phyloP scores from a whole-genome alignment of 2,888 invertebrate species.

The Chydorus sphaericus region DNA sequence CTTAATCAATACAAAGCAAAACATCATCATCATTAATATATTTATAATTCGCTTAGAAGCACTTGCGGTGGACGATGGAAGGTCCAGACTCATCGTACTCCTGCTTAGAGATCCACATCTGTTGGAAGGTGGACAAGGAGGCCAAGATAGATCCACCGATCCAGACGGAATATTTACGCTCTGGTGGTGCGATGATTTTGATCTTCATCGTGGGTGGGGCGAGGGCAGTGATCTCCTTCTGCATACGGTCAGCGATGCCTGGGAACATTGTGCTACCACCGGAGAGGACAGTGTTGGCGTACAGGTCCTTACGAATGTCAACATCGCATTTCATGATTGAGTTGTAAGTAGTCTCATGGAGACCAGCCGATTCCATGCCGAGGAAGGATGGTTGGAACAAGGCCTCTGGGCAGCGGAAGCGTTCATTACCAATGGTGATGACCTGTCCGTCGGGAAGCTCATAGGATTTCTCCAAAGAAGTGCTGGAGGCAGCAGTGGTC shows the following conservation, averaged over 20 bases:
- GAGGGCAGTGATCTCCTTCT: slow-evolving; percentile 76
- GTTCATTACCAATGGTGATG: slow-evolving; percentile 74
- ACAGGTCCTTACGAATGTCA: slow-evolving; percentile 83
- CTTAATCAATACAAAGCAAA: too few species aligned
- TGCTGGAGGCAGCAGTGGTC: slow-evolving; percentile 79
- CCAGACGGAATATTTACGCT: slow-evolving; percentile 83
- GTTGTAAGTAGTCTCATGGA: slow-evolving; percentile 83
- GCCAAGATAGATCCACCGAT: slow-evolving; percentile 81
- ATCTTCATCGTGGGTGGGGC: slow-evolving; percentile 88
- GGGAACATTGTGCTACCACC: slow-evolving; percentile 92
- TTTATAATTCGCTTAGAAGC: too few species aligned
- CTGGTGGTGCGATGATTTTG: slow-evolving; percentile 85
- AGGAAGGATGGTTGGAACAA: slow-evolving; percentile 82
- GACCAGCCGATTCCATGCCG: slow-evolving; percentile 79
- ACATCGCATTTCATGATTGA: slow-evolving; percentile 92
- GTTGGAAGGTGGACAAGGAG: slow-evolving; percentile 77
- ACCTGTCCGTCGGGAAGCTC: slow-evolving; percentile 84
- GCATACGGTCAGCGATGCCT: slow-evolving; percentile 79
- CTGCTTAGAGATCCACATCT: slow-evolving; percentile 85
- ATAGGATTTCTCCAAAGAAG: slow-evolving; percentile 78
- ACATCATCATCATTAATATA: too few species aligned
- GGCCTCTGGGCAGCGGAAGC: slow-evolving; percentile 77
- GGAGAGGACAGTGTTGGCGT: slow-evolving; percentile 83
- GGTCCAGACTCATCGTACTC: slow-evolving; percentile 75
- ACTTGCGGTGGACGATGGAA: slow-evolving; percentile 36